Evolutionary conservation across 2,797 vertebrate genomes (phyloP).

Genomic region (Ctenosaura bakeri): DNA sequence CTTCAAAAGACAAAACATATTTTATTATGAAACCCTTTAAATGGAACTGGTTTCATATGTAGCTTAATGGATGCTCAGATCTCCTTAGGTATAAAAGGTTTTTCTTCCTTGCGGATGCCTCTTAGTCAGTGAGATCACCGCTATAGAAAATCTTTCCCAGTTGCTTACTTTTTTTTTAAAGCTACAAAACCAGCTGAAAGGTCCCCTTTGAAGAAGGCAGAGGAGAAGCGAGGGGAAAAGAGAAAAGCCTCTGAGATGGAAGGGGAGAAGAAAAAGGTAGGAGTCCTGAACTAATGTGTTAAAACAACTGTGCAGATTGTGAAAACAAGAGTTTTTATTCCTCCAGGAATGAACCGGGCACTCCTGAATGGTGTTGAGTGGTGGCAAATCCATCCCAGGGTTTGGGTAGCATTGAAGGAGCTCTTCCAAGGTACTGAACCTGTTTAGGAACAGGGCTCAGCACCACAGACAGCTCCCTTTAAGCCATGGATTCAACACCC

Average conservation of each 20-base stretch:
- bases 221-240: constrained; percentile 75
- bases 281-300: neutral
- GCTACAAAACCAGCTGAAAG: constrained; percentile 52
- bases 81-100: no score
- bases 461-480: no score
- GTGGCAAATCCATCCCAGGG: no score
- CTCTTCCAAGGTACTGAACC: no score
- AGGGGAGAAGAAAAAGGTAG: constrained; percentile 62
- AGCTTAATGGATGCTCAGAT: neutral
- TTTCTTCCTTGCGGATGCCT: neutral
- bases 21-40: neutral
- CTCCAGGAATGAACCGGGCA: no score
- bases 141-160: neutral
- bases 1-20: neutral
- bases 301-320: neutral
- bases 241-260: constrained; percentile 70
- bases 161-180: constrained; percentile 44
- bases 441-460: no score
- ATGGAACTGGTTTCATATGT: neutral
- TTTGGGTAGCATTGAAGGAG: no score
- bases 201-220: constrained; percentile 61
- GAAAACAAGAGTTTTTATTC: no score
- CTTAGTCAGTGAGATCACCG: neutral
- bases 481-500: no score
- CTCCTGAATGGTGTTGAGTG: no score